Percentiles rank a stretch among this genome's conserved stretches.
These are phyloP conservation scores for Doris montereyensis DNA, from an alignment of 2,888 invertebrate genomes.

Conservation along the genomic window DNA sequence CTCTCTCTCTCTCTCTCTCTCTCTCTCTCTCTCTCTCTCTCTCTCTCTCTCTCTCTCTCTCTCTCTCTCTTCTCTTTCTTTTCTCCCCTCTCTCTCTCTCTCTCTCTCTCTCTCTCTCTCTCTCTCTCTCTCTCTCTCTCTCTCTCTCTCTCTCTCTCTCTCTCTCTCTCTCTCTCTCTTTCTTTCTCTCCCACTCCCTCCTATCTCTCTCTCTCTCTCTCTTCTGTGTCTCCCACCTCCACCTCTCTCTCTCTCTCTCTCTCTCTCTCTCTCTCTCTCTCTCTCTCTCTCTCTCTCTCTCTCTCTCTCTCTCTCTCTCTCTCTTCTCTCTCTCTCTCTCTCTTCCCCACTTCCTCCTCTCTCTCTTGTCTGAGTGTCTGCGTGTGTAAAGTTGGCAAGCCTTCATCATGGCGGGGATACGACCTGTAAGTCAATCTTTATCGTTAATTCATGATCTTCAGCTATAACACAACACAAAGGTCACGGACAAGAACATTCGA, in stretches of 20 bases:
- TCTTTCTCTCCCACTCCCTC: background rate
- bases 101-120: background rate
- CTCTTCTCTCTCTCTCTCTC: background rate
- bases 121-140: background rate
- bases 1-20: background rate
- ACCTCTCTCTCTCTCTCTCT: background rate
- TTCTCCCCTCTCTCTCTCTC: background rate
- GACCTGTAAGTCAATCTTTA: too few relatives aligned
- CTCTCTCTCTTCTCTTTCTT: background rate
- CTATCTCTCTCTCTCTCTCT: background rate
- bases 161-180: background rate
- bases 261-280: background rate
- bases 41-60: background rate
- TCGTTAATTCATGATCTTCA: too few relatives aligned
- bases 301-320: background rate
- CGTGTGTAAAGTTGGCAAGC: too few relatives aligned
- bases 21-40: background rate
- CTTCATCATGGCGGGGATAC: too few relatives aligned
- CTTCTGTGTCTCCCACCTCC: background rate
- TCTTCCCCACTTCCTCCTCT: background rate
- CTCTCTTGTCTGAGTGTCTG: background rate
- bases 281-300: background rate
- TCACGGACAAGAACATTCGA: too few relatives aligned
- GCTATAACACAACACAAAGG: too few relatives aligned
- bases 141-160: background rate